Base-by-base conservation (phyloP, 2,797 vertebrate genomes). In the Vireo griseus region DNA sequence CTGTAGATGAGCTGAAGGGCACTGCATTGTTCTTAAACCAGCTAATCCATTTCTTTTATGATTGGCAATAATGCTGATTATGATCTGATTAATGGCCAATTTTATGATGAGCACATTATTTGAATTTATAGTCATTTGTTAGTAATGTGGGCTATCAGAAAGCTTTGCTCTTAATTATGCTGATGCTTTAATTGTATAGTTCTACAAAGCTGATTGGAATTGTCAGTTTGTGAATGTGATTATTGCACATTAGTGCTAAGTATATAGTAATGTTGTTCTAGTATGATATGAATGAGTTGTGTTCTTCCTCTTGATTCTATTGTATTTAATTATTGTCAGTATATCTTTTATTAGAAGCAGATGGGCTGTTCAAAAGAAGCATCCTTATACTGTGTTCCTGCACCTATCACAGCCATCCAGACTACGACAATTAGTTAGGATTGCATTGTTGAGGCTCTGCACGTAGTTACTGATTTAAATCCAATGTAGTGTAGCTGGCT, bases 161-260 rank as follows among this genome's bases (percentile, higher is more conserved):
- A 95, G 65, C 81, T 72, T 83, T 75, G 44, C 50, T 82, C 84
- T 69, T 88, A 96, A 96, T 96, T 92, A 92, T 55, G 62, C 47
- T 58, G n/a, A 95, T 78, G n/a, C 16, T 96, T 87, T 95, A 90
- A 94, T 84, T 92, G 44, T 67, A 52, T 25, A 93, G 47, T 67
- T 85, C 63, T 81, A 94, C 67, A 73, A 20, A 61, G 72, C 24
- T 92, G 94, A 92, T 72, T 95, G 58, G 78, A 96, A 88, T 88
- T 91, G 78, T 83, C 90, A 96, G 48, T 73, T 80, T 57, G 57
- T 16, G 79, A 95, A 92, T 87, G 77, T 57, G n/a, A 88, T 75
- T 90, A 94, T 83, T 95, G 51, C 72, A 84, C 65, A 85, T 95
- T 94, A 94, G 80, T 33, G 17, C n/a, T 85, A 91, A 90, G 76